phyloP scores from a whole-genome alignment of 2,797 vertebrate genomes.

The Malurus splendens region DNA sequence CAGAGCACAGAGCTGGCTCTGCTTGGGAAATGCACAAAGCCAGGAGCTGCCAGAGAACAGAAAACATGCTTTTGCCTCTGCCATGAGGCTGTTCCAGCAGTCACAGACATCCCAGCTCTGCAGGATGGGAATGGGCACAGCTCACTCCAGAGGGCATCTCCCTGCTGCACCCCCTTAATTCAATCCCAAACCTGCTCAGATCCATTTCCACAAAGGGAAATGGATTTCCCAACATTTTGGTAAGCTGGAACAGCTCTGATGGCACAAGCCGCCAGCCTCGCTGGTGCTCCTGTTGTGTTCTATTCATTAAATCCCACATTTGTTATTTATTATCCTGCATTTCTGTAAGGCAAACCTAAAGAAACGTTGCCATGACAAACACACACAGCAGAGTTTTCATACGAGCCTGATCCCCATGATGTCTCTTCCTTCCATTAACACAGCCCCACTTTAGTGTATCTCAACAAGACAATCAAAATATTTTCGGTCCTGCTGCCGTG shows the following conservation, averaged over 20 bases:
- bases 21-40: neutral
- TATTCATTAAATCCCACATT: neutral
- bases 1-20: neutral
- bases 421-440: neutral
- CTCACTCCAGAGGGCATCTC: neutral
- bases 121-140: neutral
- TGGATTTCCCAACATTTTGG: neutral
- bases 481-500: neutral
- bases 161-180: neutral
- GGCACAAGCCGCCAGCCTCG: neutral
- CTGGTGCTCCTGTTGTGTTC: neutral
- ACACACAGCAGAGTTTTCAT: neutral
- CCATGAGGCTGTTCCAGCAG: neutral
- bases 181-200: neutral
- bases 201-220: neutral
- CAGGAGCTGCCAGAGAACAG: neutral
- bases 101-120: neutral
- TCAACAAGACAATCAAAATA: constrained; percentile 20
- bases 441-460: neutral
- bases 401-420: neutral
- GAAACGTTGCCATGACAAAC: neutral
- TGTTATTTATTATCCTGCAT: neutral
- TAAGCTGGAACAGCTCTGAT: neutral
- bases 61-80: neutral
- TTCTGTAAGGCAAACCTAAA: neutral